A percentile compares a stretch with the other conserved stretches of the same genome.
Evolutionary conservation across 1,140 invertebrate species (phyloP).

Genomic region (Eciton burchellii): DNA sequence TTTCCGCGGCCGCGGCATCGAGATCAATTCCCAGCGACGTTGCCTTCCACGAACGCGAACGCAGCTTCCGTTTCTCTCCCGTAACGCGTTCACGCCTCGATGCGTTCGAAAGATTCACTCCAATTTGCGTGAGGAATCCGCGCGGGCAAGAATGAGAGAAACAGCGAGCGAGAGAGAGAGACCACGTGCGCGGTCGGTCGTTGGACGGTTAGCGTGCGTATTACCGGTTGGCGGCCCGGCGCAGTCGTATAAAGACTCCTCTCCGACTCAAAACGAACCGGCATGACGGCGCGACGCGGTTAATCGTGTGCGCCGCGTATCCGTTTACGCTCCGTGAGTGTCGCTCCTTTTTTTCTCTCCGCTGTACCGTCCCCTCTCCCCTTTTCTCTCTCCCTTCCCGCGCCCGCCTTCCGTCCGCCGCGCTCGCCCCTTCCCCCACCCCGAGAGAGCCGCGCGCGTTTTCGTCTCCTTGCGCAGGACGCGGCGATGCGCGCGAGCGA

Average conservation of each 20-base stretch:
- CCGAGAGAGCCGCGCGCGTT: slow-evolving; percentile 4
- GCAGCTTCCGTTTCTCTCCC: too few relatives aligned
- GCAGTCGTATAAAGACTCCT: slow-evolving; percentile 64
- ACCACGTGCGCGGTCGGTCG: slow-evolving; percentile 33
- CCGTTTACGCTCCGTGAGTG: slow-evolving; percentile 59
- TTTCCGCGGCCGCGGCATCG: too few relatives aligned
- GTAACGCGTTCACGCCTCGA: too few relatives aligned
- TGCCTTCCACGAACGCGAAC: too few relatives aligned
- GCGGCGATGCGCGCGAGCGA: slow-evolving; percentile 28
- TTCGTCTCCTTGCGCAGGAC: slow-evolving; percentile 38
- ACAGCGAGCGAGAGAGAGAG: neutral
- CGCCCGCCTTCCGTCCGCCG: slow-evolving; percentile 12
- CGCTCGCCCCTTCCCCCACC: slow-evolving; percentile 34
- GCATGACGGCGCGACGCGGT: slow-evolving; percentile 54
- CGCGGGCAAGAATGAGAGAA: too few relatives aligned
- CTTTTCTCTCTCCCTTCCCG: slow-evolving; percentile 3
- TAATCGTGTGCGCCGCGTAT: slow-evolving; percentile 56
- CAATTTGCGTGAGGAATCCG: neutral
- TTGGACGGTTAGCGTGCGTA: slow-evolving; percentile 57
- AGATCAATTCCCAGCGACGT: too few relatives aligned
- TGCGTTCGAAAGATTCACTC: neutral
- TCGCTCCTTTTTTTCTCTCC: slow-evolving; percentile 41
- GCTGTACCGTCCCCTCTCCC: neutral
- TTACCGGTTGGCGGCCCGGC: slow-evolving; percentile 61
- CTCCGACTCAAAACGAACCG: slow-evolving; percentile 67